phyloP scores from a whole-genome alignment of 2,888 invertebrate genomes.

The Agapostemon virescens region DNA sequence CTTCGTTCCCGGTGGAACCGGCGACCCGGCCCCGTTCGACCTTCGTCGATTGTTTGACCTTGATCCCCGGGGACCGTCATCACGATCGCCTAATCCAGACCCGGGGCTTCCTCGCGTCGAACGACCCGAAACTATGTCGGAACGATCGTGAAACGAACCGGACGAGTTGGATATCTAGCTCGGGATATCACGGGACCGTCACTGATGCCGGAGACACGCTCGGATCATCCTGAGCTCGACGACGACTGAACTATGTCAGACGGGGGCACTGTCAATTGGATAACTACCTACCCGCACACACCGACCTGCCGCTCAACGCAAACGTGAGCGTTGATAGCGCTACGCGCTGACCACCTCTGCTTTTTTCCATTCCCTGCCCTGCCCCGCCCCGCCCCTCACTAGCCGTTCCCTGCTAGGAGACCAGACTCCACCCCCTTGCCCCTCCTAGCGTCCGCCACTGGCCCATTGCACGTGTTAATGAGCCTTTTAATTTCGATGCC shows the following conservation, averaged over 20 bases:
- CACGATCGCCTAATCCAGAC: not conserved
- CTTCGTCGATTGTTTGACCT: not conserved
- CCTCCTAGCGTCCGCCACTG: not conserved
- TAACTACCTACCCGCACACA: conserved; percentile 75
- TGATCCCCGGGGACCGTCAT: conserved; percentile 24
- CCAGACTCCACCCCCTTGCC: no score
- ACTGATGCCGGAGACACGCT: conserved; percentile 50
- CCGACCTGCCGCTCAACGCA: conserved; percentile 61
- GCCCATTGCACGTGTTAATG: not conserved
- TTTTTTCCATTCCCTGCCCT: not conserved
- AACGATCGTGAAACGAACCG: not conserved
- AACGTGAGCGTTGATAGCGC: conserved; percentile 45
- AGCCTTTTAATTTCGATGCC: not conserved
- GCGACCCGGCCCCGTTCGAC: conserved; percentile 13
- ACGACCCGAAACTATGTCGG: not conserved
- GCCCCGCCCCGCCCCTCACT: not conserved
- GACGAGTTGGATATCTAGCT: not conserved
- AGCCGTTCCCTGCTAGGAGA: not conserved
- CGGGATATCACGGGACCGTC: conserved; percentile 32
- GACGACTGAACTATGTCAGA: conserved; percentile 79
- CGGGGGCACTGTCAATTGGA: conserved; percentile 78
- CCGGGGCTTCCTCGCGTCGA: not conserved
- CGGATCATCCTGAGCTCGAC: conserved; percentile 75
- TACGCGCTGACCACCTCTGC: conserved; percentile 25
- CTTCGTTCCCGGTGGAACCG: conserved; percentile 38